Evolutionary conservation across 2,888 invertebrate species (phyloP), one percentile per base, ranked within the genome.

Genomic region (Trisateles emortualis): DNA sequence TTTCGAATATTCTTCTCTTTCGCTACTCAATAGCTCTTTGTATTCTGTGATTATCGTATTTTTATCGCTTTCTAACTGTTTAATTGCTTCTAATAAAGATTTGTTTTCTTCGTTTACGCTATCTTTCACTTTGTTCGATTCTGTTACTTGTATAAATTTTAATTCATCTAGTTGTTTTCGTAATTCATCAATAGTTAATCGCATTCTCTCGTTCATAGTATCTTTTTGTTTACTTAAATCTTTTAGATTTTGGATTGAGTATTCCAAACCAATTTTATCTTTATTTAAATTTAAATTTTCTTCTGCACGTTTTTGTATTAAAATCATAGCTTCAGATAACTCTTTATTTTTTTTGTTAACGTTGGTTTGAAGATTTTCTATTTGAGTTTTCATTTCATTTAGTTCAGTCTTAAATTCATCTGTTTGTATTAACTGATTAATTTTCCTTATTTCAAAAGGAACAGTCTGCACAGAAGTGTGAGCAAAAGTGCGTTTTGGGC

Each of bases 11-110:
- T 94, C 91, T 58, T 87, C 85, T 72, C 93, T 88, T 80, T 95
- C 95, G 52, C 86, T 92, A 19, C 79, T 83, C 36, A 94, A 67
- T 29, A 94, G 67, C 59, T 88, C 85, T 66, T 94, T 94, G 64
- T 92, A 94, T 78, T 94, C 93, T 44, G 83, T 81, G n/a, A 86
- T 69, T 11, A 90, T 74, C 10, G 64, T 60, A 52, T 84, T 82
- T 73, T 93, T 92, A 52, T 93, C 92, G 16, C 76, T 78, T 77
- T 94, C 92, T 42, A 93, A 71, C 54, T 89, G 83, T 57, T 87
- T 84, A 1, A 89, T 60, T 10, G 86, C 81, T 26, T 78, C 57
- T 30, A 94, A 56, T 51, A 94, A 82, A 17, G 83, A 77, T 55
- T 93, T 90, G 26, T 86, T 88, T 68, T 94, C 92, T 56, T 92